A percentile compares a stretch with the other conserved stretches of the same genome.
These are phyloP conservation scores for Drosophila sturtevanti DNA, from an alignment of 1,140 invertebrate genomes.

Conservation along the genomic window DNA sequence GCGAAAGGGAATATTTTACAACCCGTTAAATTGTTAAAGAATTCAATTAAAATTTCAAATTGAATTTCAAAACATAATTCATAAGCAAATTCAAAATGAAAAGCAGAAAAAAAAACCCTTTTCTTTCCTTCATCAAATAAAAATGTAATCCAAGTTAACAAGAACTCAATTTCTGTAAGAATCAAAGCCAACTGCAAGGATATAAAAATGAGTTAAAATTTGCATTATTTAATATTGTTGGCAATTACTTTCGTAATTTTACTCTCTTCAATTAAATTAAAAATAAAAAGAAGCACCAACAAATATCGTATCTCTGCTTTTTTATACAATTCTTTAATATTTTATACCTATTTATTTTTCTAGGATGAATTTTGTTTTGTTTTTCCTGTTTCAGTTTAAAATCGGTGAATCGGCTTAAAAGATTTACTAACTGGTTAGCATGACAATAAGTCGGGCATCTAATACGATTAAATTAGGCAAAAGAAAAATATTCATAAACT, in stretches of 20 bases:
- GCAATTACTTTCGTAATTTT: no score
- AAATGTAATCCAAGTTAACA: background rate
- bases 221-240: no score
- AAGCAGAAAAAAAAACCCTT: background rate
- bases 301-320: no score
- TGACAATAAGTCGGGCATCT: background rate
- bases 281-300: no score
- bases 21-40: slow-evolving; percentile 1
- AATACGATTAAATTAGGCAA: background rate
- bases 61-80: background rate
- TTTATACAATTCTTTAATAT: no score
- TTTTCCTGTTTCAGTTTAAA: no score
- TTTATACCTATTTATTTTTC: background rate
- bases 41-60: slow-evolving; percentile 8
- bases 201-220: no score
- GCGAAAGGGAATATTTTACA: background rate
- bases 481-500: background rate
- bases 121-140: background rate
- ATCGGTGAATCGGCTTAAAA: background rate
- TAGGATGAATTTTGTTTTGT: no score
- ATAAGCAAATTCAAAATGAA: background rate
- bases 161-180: background rate
- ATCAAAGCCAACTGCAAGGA: no score
- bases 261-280: no score
- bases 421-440: background rate